A percentile compares a stretch with the other conserved stretches of the same genome.
Conservation (phyloP, 2,888 invertebrate species). For the Cerceris rybyensis region DNA sequence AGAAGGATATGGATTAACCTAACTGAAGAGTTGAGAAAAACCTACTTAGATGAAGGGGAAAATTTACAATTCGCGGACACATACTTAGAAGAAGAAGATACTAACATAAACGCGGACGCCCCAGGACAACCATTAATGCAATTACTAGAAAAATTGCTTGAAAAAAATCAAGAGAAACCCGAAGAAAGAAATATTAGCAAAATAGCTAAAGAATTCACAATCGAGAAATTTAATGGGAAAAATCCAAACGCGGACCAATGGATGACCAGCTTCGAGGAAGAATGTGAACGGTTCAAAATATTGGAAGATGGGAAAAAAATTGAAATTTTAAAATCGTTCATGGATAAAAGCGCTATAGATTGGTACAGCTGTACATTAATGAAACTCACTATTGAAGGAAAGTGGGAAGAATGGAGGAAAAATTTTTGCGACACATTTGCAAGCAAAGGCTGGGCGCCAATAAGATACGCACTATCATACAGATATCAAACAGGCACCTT, state of each 20-base stretch:
- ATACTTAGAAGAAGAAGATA: constrained; percentile 8
- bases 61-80: constrained; percentile 13
- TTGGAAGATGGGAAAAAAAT: constrained; percentile 22
- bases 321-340: constrained; percentile 25
- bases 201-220: constrained; percentile 26
- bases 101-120: constrained; percentile 2
- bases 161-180: constrained; percentile 14
- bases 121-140: constrained; percentile 4
- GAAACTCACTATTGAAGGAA: constrained; percentile 23
- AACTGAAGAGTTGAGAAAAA: constrained; percentile 8
- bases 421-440: no score
- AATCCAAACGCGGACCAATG: constrained; percentile 19
- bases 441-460: constrained; percentile 33
- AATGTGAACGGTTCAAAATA: constrained; percentile 24
- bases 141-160: constrained; percentile 22
- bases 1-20: constrained; percentile 22
- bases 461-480: constrained; percentile 25
- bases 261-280: constrained; percentile 19
- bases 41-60: constrained; percentile 21
- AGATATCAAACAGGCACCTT: constrained; percentile 36
- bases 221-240: constrained; percentile 26
- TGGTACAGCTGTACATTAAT: constrained; percentile 38
- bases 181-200: constrained; percentile 22
- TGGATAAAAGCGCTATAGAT: constrained; percentile 15
- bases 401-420: constrained; percentile 12